Percentiles rank a stretch among this genome's conserved stretches.
These are phyloP conservation scores for Larimichthys polyactis DNA, from an alignment of 2,113 vertebrate genomes.

Conservation along the genomic window DNA sequence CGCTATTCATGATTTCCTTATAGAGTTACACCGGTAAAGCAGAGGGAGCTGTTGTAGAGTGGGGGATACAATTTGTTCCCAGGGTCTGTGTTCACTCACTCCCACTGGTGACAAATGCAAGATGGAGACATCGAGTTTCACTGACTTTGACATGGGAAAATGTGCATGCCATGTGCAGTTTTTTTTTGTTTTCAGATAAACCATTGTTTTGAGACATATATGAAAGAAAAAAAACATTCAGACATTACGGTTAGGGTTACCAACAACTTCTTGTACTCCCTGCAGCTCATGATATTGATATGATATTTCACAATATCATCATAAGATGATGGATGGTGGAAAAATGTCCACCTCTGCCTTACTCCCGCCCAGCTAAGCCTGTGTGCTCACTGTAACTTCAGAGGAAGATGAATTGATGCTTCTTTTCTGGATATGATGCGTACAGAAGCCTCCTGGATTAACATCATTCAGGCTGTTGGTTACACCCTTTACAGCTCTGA, in stretches of 20 bases:
- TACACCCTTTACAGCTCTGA: constrained; percentile 33
- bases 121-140: constrained; percentile 25
- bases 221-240: not conserved
- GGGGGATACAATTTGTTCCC: constrained; percentile 63
- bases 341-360: not conserved
- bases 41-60: constrained; percentile 17
- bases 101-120: constrained; percentile 38
- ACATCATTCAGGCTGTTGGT: not conserved
- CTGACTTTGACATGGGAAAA: not conserved
- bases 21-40: constrained; percentile 67
- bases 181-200: not conserved
- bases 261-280: not conserved
- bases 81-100: constrained; percentile 50
- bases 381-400: not conserved
- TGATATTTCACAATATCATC: not conserved
- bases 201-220: not conserved
- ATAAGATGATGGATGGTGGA: not conserved
- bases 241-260: no score
- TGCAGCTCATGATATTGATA: not conserved
- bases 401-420: not conserved
- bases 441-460: constrained; percentile 10
- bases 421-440: not conserved
- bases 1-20: constrained; percentile 77
- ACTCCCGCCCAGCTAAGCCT: not conserved
- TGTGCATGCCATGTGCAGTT: not conserved